Evolutionary conservation across 2,888 invertebrate genomes (phyloP).

Genomic region (Apoderus coryli): DNA sequence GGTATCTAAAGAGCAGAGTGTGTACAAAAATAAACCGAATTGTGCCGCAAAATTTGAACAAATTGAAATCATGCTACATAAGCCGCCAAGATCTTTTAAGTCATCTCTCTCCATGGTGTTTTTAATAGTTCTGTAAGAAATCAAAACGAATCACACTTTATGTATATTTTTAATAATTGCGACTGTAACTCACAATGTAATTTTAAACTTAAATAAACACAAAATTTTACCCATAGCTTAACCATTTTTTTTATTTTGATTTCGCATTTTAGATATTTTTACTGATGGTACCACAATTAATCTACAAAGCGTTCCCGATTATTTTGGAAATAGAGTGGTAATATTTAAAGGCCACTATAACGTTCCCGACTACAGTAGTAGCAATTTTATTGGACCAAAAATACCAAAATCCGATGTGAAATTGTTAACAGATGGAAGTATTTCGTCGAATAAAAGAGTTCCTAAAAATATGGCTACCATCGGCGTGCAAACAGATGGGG

Average conservation of each 20-base stretch:
- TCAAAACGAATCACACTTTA: too few species aligned
- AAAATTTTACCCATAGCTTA: too few species aligned
- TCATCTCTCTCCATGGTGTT: too few species aligned
- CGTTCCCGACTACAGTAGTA: constrained; percentile 42
- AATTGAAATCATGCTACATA: too few species aligned
- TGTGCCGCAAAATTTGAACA: too few species aligned
- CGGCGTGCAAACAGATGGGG: constrained; percentile 10
- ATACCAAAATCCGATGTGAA: constrained; percentile 20
- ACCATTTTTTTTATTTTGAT: constrained; percentile 7
- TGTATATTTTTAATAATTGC: too few species aligned
- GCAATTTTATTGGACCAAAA: constrained; percentile 26
- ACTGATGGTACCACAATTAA: constrained; percentile 20
- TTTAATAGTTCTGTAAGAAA: too few species aligned
- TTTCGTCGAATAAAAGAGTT: constrained; percentile 7
- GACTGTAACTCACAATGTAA: too few species aligned
- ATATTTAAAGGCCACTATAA: constrained; percentile 54
- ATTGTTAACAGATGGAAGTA: constrained; percentile 25
- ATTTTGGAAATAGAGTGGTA: constrained; percentile 23
- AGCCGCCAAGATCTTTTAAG: too few species aligned
- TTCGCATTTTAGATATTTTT: constrained; percentile 18
- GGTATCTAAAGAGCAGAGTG: too few species aligned
- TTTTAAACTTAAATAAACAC: too few species aligned
- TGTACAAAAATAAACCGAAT: too few species aligned
- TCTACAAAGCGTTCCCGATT: constrained; percentile 27
- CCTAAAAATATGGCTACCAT: constrained; percentile 4